Percentiles rank a stretch among this genome's conserved stretches.
phyloP scores from a whole-genome alignment of 53 echinoderm and acorn worm species.

The Arbacia lixula region DNA sequence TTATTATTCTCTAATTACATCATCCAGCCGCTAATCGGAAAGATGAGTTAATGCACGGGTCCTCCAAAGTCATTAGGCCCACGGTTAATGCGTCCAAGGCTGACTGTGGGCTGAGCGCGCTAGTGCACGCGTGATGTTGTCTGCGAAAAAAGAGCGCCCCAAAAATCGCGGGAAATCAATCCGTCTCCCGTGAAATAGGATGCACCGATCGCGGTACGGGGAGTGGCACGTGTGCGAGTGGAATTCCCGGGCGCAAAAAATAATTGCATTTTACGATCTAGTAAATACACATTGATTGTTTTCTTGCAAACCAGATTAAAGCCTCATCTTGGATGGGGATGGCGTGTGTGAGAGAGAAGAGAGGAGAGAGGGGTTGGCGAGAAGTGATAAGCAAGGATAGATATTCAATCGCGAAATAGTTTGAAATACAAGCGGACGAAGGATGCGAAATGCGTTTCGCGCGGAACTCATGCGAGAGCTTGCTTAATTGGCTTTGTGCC shows the following conservation, averaged over 20 bases:
- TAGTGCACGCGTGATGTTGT: neutral
- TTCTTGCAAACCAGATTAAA: constrained; percentile 58
- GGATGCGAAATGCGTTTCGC: constrained; percentile 27
- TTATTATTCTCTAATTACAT: neutral
- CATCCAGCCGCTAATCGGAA: constrained; percentile 2
- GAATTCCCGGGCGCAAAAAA: constrained; percentile 36
- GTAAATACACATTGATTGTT: constrained; percentile 65
- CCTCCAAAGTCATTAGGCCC: constrained; percentile 38
- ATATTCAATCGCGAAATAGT: constrained; percentile 47
- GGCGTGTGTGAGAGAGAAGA: constrained; percentile 13
- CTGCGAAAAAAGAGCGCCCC: neutral
- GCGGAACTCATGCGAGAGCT: constrained; percentile 31
- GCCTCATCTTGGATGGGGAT: constrained; percentile 9
- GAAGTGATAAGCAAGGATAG: constrained; percentile 19
- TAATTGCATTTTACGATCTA: constrained; percentile 64
- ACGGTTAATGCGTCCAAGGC: constrained; percentile 36
- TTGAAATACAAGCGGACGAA: constrained; percentile 28
- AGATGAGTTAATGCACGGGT: constrained; percentile 41
- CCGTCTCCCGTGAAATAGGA: constrained; percentile 17
- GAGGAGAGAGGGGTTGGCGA: neutral
- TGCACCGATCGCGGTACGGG: neutral
- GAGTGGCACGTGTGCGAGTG: constrained; percentile 20
- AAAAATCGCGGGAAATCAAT: constrained; percentile 11
- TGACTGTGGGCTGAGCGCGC: neutral
- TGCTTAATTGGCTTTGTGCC: constrained; percentile 55